Percentiles rank a stretch among this genome's conserved stretches.
Evolutionary conservation across 2,113 vertebrate genomes (phyloP).

Genomic region (Nycticryphes semicollaris): DNA sequence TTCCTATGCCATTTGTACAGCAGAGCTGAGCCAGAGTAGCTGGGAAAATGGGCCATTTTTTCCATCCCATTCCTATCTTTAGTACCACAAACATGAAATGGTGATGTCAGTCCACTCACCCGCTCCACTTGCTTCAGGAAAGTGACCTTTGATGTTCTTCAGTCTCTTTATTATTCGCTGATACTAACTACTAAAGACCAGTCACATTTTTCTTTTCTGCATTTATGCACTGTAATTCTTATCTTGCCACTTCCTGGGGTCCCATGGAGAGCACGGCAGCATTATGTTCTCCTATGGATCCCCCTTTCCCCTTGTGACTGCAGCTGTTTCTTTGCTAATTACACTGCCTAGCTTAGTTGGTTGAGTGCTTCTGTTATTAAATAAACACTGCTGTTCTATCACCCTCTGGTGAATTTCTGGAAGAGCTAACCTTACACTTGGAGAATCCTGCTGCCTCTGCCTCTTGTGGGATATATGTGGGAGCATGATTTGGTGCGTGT

Average conservation of each 20-base stretch:
- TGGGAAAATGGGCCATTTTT: background rate
- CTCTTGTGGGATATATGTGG: background rate
- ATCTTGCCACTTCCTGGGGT: background rate
- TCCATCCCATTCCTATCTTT: background rate
- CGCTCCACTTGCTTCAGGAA: background rate
- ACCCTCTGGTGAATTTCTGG: conserved; percentile 14
- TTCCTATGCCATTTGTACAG: background rate
- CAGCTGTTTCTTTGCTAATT: conserved; percentile 31
- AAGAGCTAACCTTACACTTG: background rate
- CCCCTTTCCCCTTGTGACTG: background rate
- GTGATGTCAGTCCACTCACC: background rate
- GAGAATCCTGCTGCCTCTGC: background rate
- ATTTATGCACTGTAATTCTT: background rate
- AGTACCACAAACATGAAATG: background rate
- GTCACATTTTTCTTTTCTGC: background rate
- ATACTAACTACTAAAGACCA: background rate
- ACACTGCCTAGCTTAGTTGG: background rate
- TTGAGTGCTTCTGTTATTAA: conserved; percentile 11
- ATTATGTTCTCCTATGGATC: background rate
- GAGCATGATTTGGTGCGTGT: background rate
- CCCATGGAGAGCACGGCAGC: background rate
- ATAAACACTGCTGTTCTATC: conserved; percentile 12
- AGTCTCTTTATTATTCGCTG: background rate
- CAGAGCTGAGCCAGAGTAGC: background rate
- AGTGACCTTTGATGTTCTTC: background rate